Evolutionary conservation across 2,888 invertebrate species (phyloP).

Genomic region (Melanostoma mellinum): DNA sequence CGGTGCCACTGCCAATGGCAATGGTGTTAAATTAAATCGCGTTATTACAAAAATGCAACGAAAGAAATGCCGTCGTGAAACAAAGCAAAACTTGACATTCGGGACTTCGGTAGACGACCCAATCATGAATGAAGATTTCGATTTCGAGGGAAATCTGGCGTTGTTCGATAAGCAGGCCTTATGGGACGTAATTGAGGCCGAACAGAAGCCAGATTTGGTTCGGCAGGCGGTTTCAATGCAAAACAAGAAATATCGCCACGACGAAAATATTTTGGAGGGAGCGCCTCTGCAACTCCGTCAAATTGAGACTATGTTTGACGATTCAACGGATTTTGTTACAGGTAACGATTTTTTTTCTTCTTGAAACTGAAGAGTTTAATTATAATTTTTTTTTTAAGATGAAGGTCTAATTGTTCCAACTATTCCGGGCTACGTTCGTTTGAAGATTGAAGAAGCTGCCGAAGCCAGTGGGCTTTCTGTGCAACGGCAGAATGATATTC

Average conservation of each 20-base stretch:
- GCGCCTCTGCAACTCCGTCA: constrained; percentile 86
- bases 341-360: constrained; percentile 59
- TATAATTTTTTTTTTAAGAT: constrained; percentile 82
- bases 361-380: neutral
- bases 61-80: constrained; percentile 78
- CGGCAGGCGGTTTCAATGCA: constrained; percentile 76
- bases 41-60: constrained; percentile 69
- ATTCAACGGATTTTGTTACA: constrained; percentile 80
- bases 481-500: constrained; percentile 88
- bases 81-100: constrained; percentile 79
- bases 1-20: constrained; percentile 52
- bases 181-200: constrained; percentile 88
- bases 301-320: constrained; percentile 84
- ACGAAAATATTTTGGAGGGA: constrained; percentile 91
- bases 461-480: constrained; percentile 86
- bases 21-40: constrained; percentile 56
- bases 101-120: constrained; percentile 81
- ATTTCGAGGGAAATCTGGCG: constrained; percentile 96
- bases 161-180: constrained; percentile 93
- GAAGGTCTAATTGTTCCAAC: constrained; percentile 91
- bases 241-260: constrained; percentile 87
- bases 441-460: constrained; percentile 87
- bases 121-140: constrained; percentile 88
- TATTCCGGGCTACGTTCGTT: constrained; percentile 86
- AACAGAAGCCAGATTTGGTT: constrained; percentile 85